These are phyloP conservation scores for Acrocephalus arundinaceus DNA, from an alignment of 2,113 vertebrate genomes.

Conservation along the genomic window DNA sequence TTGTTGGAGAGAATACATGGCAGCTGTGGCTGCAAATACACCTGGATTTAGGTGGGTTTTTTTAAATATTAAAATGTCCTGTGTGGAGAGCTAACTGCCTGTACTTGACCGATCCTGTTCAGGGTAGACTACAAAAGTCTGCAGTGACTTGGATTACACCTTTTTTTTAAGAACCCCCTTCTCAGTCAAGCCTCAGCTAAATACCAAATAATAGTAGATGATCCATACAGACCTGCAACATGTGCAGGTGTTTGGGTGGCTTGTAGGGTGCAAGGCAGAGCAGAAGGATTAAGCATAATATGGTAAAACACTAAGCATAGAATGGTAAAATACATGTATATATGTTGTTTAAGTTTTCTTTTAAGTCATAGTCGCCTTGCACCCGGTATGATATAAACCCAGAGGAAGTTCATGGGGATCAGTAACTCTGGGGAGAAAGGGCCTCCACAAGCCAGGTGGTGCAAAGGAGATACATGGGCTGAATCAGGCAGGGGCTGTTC, in stretches of 20 bases:
- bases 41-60: background rate
- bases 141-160: background rate
- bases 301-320: background rate
- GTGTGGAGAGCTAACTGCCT: background rate
- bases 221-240: background rate
- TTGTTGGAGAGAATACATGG: background rate
- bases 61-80: background rate
- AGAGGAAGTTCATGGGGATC: background rate
- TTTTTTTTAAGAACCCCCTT: background rate
- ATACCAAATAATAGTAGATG: background rate
- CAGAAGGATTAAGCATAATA: background rate
- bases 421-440: background rate
- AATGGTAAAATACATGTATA: background rate
- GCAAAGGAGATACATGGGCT: background rate
- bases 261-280: background rate
- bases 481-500: background rate
- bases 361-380: background rate
- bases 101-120: background rate
- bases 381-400: background rate
- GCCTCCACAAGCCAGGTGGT: background rate
- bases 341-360: background rate
- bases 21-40: background rate
- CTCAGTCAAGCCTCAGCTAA: background rate
- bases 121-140: background rate
- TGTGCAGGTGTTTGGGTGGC: fast-evolving